phyloP scores from a whole-genome alignment of 2,888 invertebrate species.

The Tinea pellionella region DNA sequence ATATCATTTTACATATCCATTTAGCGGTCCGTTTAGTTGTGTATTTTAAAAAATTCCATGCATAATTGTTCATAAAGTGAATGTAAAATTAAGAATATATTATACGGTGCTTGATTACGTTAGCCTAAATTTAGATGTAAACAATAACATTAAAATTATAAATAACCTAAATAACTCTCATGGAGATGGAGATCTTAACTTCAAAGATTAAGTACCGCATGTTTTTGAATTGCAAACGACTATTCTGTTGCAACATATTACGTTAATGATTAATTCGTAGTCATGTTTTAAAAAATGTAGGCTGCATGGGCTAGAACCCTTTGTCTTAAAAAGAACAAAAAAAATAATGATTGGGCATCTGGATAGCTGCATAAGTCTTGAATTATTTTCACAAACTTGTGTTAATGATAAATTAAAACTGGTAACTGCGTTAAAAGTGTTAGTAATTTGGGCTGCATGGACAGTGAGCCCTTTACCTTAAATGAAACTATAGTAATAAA shows the following conservation, averaged over 20 bases:
- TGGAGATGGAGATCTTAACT: background rate
- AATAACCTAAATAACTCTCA: background rate
- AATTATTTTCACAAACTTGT: too few species aligned
- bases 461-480: too few species aligned
- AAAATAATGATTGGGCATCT: too few species aligned
- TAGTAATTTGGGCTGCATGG: too few species aligned
- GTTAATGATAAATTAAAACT: too few species aligned
- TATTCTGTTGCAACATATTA: background rate
- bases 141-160: background rate
- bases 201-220: background rate
- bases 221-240: background rate
- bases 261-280: too few species aligned
- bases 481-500: too few species aligned
- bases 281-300: too few species aligned
- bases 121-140: constrained; percentile 1
- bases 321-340: too few species aligned
- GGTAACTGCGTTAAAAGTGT: too few species aligned
- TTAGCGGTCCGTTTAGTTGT: constrained; percentile 12
- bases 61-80: constrained; percentile 10
- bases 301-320: too few species aligned
- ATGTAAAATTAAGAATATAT: background rate
- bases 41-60: constrained; percentile 8
- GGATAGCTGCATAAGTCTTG: too few species aligned
- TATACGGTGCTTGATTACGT: background rate
- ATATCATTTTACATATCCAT: constrained; percentile 8